Evolutionary conservation across 1,140 invertebrate genomes (phyloP), one percentile per base, ranked within the genome.

Genomic region (Drosophila dunni): DNA sequence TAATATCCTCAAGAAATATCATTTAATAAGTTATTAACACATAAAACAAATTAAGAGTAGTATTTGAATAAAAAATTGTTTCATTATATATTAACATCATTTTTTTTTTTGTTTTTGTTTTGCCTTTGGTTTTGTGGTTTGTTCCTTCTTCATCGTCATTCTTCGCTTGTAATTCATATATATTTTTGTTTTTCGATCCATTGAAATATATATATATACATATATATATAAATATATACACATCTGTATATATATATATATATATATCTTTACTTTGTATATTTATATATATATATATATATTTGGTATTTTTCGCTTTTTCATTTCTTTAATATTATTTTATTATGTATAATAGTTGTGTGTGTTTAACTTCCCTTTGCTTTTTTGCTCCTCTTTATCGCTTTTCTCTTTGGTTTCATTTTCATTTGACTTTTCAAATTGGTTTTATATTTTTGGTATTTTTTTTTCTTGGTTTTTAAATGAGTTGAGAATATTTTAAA

Each of bases 21-120:
- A 84, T 89, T 80, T 89, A 89, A 88, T 88, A 88, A 88, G 84
- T 84, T 88, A 81, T 89, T 88, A 88, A 88, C 84, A 88, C 84
- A 88, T 83, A 88, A 88, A 88, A 81, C 84, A 88, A 88, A 88
- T 80, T 79, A 88, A 88, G 80, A 89, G 84, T 89, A 88, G 84
- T 88, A 88, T 88, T 88, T 88, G 80, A 84, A 88, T 89, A 89
- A 89, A 88, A 88, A 88, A 88, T 88, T 89, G 77, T 88, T 48
- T 75, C 78, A 79, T 85, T 84, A 71, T 84, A 74, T 80, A 78
- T 72, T 88, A 89, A 84, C 84, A 78, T 80, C 65, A 38, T 85
- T 81, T 15, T 45, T 13, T 56, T 13, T 56, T 56, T 78, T 68
- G 0, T 48, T 76, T 67, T 75, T 73, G 60, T 38, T 45, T 85